Evolutionary conservation across 1,140 invertebrate genomes (phyloP), one percentile per base, ranked within the genome.

Genomic region (Caenorhabditis tropicalis): DNA sequence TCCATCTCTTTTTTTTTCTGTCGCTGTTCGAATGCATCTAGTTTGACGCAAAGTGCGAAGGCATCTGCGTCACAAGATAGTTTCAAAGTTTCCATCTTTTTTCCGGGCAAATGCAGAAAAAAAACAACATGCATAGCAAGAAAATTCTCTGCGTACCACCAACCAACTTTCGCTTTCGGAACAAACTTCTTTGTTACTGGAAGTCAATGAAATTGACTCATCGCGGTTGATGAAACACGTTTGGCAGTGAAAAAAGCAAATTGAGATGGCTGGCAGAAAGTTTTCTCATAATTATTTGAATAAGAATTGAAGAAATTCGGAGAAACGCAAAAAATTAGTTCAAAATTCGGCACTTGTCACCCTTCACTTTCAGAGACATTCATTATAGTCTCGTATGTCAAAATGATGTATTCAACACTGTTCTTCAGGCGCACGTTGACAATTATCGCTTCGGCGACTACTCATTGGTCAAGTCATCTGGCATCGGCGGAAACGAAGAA

Each of bases 401-500:
- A 31, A 29, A 21, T 33, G 48, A 51, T 21, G 43, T 21, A 43
- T 24, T 74, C 15, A 43, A 33, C 27, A 48, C 33, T 51, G 15
- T 49, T 49, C 33, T 84, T 79, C 46, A 79, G 83, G 48, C 85
- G 7, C 85, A 87, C 36, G 82, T 87, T n/a, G 86, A 87, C 74
- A 86, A 86, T 49, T 87, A 87, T 81, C 83, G 81, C 16, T 87
- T 87, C 79, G 86, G 86, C 21, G 86, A 86, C 56, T 87, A 87
- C 29, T 81, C 85, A 31, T 86, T 87, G 31, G 86, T 87, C 43
- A 87, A 87, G 79, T 65, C 82, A 19, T 39, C 85, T 19, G 85
- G 84, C 51, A 84, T 84, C 60, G 79, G 84, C 16, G 79, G 86
- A 56, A 87, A 83, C 24, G 86, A 86, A 70, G 86, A 87, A 46